Conservation (phyloP, 2,113 vertebrate genomes). For the Calidris pugnax region DNA sequence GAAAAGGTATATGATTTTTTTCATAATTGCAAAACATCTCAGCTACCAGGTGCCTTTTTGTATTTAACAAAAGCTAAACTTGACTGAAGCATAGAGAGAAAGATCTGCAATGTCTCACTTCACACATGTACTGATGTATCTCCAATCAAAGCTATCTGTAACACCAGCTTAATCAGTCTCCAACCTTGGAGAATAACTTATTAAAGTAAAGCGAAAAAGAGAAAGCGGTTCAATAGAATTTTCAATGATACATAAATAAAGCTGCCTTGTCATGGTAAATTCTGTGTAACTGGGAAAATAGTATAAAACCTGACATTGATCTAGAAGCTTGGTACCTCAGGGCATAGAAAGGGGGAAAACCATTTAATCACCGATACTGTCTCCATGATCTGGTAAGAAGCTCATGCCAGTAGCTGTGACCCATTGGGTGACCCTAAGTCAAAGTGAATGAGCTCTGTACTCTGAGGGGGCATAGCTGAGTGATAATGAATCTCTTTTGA, state of each 20-base stretch:
- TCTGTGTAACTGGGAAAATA: not conserved
- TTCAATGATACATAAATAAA: slow-evolving; percentile 23
- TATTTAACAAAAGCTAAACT: not conserved
- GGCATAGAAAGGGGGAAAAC: not conserved
- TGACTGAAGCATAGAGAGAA: not conserved
- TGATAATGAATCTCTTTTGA: not conserved
- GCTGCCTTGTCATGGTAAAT: not conserved
- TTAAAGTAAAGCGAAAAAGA: not conserved
- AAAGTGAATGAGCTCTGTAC: not conserved
- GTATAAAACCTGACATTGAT: not conserved
- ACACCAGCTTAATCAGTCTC: not conserved
- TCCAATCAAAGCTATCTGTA: not conserved
- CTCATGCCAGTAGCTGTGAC: not conserved
- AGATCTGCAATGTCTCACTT: not conserved
- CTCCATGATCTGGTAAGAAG: not conserved
- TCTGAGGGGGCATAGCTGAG: not conserved
- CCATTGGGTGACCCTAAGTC: not conserved
- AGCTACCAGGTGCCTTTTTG: not conserved
- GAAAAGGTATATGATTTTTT: not conserved
- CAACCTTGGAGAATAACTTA: not conserved
- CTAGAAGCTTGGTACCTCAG: not conserved
- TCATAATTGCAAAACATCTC: not conserved
- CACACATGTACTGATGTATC: not conserved
- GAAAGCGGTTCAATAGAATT: not conserved
- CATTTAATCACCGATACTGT: not conserved